Base-by-base conservation (phyloP, 2,888 invertebrate species). In the Agrochola circellaris region DNA sequence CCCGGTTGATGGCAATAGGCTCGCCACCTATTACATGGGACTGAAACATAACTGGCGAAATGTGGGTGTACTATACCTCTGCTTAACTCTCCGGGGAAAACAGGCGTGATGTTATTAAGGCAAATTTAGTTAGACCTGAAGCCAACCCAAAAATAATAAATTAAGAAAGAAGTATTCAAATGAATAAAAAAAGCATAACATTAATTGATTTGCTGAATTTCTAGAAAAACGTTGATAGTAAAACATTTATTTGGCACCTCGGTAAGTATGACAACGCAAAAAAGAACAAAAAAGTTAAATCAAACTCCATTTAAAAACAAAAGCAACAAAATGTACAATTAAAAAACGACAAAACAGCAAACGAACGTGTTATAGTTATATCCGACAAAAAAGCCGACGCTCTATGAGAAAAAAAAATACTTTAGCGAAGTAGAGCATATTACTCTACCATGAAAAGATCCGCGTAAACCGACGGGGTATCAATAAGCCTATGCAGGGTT, bases 401-500 rank as follows among this genome's bases (percentile, higher is more conserved):
- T 7, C 17, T 17, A 30, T 8, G 13, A 38, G 5, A 30, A 48
- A 26, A n/a, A 38, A 75, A 42, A 51, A 13, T 9, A 11, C 3
- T 23, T 20, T 2, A 5, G 0, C 48, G 1, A 77, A 70, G 83
- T 81, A 77, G 81, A 81, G 83, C 78, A 81, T 81, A 71, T 62
- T 83, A 58, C 56, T 66, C 13, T 15, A 15, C 67, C 0, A 15
- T 23, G 5, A 5, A 58, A 30, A 23, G 65, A 62, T 34, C 74
- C 8, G 15, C 66, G 30, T 38, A 15, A 75, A 75, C 77, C 81
- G 81, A 58, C 81, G 81, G 83, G 65, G 26, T 62, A 58, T 30
- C 70, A 83, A 83, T 83, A 77, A 78, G 83, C 81, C 81, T 81
- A 83, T 65, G 11, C 15, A 75, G 23, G 20, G 38, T 11, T 30